Evolutionary conservation across 1,140 invertebrate genomes (phyloP), one percentile per base, ranked within the genome.

Genomic region (Papilio machaon): DNA sequence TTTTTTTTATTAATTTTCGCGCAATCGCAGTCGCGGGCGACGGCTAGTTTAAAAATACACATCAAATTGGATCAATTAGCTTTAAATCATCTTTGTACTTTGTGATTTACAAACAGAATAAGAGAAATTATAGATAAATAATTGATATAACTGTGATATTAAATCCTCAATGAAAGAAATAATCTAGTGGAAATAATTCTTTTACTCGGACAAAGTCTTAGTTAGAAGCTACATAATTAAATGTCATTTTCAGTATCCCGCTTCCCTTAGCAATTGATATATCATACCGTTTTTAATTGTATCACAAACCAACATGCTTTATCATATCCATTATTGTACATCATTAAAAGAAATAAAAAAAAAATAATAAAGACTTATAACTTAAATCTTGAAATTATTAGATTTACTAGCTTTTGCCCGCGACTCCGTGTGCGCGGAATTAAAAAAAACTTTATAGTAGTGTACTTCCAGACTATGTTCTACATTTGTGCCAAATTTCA

Each of bases 231-330:
- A 60, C 30, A 54, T 78, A 78, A 78, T 78, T 78, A 60, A 78
- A 78, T 43, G 75, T 78, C 75, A 78, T 78, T 38, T 78, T 60
- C 75, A 78, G 75, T 17, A 35, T 8, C 30, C 23, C 75, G n/a
- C 17, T 60, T 78, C 2, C 17, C 52, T 52, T 60, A 78, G 35
- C 75, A 58, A 38, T 78, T 54, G 52, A 35, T 38, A 23, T 78
- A 35, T 78, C 1, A 43, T 23, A 35, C 52, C 52, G 30, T 17
- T 54, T 58, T 30, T 13, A 30, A 58, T 76, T 54, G 10, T 76
- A 35, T 70, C 30, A 70, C 30, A 70, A 38, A 64, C 19, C 60
- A 23, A 64, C 19, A 11, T 64, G 19, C 10, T 64, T 64, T 30
- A 11, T 60, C 9, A 60, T 3, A 23, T 64, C 10, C 10, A 11